phyloP scores from a whole-genome alignment of 2,888 invertebrate genomes.

The Chirona hameri region DNA sequence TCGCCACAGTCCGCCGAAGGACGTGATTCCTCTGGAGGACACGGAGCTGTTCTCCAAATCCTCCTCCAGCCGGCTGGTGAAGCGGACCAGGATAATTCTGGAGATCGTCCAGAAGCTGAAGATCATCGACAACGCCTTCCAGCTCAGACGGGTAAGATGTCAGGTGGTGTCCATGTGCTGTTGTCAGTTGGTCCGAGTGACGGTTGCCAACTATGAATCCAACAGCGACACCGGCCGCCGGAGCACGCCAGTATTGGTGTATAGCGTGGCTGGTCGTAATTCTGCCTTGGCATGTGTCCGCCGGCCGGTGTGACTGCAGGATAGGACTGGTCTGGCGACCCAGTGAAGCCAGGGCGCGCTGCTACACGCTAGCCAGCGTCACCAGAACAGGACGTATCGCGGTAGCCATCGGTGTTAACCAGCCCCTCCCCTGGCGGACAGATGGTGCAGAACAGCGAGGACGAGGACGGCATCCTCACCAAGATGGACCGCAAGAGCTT shows the following conservation, averaged over 20 bases:
- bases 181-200: no score
- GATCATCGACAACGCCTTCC: slow-evolving; percentile 56
- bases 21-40: neutral
- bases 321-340: no score
- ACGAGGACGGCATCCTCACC: slow-evolving; percentile 54
- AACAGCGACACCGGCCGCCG: no score
- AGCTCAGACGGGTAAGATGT: slow-evolving; percentile 50
- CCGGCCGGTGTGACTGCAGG: no score
- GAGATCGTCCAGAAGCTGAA: slow-evolving; percentile 57
- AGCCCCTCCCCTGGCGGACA: slow-evolving; percentile 39
- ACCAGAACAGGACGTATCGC: no score
- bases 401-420: neutral
- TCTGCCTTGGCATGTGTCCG: no score
- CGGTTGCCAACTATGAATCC: no score
- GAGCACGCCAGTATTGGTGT: no score
- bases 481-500: slow-evolving; percentile 64
- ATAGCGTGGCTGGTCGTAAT: no score
- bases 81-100: slow-evolving; percentile 61
- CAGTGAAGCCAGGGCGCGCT: no score
- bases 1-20: neutral
- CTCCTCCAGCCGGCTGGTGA: slow-evolving; percentile 42
- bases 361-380: no score
- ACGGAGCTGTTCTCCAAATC: slow-evolving; percentile 12
- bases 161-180: no score
- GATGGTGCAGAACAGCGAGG: slow-evolving; percentile 56